Conservation (phyloP, 1,140 invertebrate species). For the Drosophila grimshawi region DNA sequence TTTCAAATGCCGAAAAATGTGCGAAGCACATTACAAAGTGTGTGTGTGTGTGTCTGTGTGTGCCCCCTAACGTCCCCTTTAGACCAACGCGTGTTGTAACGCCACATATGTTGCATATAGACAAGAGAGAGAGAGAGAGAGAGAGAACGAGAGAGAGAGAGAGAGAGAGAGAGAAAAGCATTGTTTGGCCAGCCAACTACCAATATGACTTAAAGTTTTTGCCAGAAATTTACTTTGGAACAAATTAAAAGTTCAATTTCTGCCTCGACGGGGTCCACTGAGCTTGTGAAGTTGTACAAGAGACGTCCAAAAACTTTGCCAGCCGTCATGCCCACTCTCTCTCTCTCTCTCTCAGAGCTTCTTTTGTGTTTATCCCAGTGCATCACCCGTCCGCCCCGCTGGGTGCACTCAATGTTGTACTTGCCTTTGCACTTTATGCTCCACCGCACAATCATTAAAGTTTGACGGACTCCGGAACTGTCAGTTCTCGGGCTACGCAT, state of each 20-base stretch:
- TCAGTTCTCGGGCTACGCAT: constrained; percentile 14
- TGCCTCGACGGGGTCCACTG: constrained; percentile 51
- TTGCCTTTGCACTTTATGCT: constrained; percentile 70
- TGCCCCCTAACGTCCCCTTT: not conserved
- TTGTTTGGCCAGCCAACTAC: constrained; percentile 37
- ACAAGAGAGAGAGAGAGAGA: not conserved
- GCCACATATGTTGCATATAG: constrained; percentile 52
- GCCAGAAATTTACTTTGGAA: constrained; percentile 70
- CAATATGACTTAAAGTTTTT: constrained; percentile 65
- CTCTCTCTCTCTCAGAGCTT: constrained; percentile 15
- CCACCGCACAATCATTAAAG: constrained; percentile 78
- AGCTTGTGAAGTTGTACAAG: constrained; percentile 74
- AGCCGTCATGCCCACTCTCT: constrained; percentile 7
- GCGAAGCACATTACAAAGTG: not conserved
- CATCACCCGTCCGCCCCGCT: not conserved
- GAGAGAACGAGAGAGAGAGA: not conserved
- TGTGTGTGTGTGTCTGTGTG: constrained; percentile 3
- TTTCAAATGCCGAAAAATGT: constrained; percentile 42
- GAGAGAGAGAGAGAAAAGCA: not conserved
- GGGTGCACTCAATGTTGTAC: constrained; percentile 68
- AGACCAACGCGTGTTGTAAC: not conserved
- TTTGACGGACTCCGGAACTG: constrained; percentile 58
- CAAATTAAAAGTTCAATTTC: constrained; percentile 76
- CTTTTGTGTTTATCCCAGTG: constrained; percentile 28
- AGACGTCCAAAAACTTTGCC: constrained; percentile 61